phyloP scores from a whole-genome alignment of 2,113 vertebrate genomes.

The Carollia perspicillata region DNA sequence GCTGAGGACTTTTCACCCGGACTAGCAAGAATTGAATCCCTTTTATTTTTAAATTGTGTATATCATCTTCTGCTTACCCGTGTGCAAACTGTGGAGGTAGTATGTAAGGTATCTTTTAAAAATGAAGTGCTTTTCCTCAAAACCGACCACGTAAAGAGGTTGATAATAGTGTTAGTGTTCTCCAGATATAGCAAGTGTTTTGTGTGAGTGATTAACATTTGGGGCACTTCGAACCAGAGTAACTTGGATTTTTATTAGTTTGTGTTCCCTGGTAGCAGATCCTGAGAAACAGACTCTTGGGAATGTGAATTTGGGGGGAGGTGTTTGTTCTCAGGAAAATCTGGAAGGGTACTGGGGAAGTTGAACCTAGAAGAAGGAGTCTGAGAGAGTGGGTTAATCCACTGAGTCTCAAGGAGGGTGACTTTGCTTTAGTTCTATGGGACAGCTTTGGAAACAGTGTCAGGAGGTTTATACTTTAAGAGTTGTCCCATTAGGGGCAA shows the following conservation, averaged over 20 bases:
- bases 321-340: background rate
- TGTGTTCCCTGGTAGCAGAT: background rate
- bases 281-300: background rate
- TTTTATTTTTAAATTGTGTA: background rate
- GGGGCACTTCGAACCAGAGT: background rate
- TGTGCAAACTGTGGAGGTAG: background rate
- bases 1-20: background rate
- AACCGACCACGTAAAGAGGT: background rate
- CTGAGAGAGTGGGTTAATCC: background rate
- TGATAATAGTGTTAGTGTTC: background rate
- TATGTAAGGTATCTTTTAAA: background rate
- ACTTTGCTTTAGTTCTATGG: background rate
- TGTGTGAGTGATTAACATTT: background rate
- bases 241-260: background rate
- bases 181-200: background rate
- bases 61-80: background rate
- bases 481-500: background rate
- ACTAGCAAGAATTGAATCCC: background rate
- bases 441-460: background rate
- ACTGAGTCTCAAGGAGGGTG: background rate
- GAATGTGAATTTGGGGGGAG: background rate
- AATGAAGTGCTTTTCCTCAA: background rate
- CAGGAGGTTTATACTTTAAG: background rate
- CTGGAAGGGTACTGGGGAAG: background rate
- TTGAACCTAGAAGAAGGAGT: background rate